These are phyloP conservation scores for Venturia canescens DNA, from an alignment of 1,140 invertebrate species.

Conservation along the genomic window DNA sequence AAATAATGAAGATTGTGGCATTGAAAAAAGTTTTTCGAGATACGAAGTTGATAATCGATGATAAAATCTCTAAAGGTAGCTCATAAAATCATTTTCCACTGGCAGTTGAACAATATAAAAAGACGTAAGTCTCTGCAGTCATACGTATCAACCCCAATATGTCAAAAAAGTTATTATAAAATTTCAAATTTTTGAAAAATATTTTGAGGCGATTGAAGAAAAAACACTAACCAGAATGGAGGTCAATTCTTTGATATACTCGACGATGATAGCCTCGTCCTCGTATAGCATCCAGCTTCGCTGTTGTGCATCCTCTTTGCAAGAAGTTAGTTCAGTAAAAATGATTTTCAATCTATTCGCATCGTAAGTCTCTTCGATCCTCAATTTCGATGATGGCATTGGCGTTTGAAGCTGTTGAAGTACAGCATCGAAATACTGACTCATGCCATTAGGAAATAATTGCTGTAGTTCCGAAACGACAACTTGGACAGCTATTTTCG, in stretches of 20 bases:
- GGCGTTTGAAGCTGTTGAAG: slow-evolving; percentile 78
- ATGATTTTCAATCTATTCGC: slow-evolving; percentile 87
- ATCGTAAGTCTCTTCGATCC: slow-evolving; percentile 85
- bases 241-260: slow-evolving; percentile 89
- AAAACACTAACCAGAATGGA: slow-evolving; percentile 86
- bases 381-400: slow-evolving; percentile 80
- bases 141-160: too few relatives aligned
- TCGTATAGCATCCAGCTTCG: slow-evolving; percentile 95
- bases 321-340: slow-evolving; percentile 88
- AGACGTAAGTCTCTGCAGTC: too few relatives aligned
- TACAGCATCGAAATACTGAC: slow-evolving; percentile 79
- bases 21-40: too few relatives aligned
- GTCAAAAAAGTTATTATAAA: too few relatives aligned
- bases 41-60: background rate
- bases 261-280: slow-evolving; percentile 90
- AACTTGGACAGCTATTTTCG: slow-evolving; percentile 88
- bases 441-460: slow-evolving; percentile 78
- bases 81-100: too few relatives aligned
- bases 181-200: slow-evolving; percentile 39
- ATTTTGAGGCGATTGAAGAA: background rate
- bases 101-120: too few relatives aligned
- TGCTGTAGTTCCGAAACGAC: slow-evolving; percentile 83
- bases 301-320: slow-evolving; percentile 95
- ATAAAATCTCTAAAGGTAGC: too few relatives aligned
- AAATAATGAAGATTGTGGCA: too few relatives aligned